These are phyloP conservation scores for Porites divaricata DNA, from an alignment of 92 coral and sea anemone species.

Conservation along the genomic window DNA sequence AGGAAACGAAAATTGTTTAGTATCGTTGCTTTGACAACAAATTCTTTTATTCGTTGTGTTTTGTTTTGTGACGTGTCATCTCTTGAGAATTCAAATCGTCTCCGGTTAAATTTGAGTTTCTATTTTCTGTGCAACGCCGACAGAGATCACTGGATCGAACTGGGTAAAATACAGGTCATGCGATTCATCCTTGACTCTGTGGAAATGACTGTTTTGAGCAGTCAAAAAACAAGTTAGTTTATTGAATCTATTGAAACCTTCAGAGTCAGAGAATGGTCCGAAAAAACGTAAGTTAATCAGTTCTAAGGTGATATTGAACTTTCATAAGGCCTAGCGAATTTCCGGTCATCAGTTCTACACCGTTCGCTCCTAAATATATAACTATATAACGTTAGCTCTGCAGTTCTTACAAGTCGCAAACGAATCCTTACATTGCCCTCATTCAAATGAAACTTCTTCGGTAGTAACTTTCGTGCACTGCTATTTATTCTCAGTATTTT, in stretches of 20 bases:
- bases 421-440: too few species aligned
- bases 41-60: neutral
- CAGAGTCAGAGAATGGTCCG: neutral
- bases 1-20: conserved; percentile 5
- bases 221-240: neutral
- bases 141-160: neutral
- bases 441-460: too few species aligned
- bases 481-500: too few species aligned
- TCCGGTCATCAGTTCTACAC: neutral
- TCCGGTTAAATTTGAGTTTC: neutral
- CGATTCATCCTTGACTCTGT: neutral
- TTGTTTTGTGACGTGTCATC: conserved; percentile 9
- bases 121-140: neutral
- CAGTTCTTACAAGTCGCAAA: too few species aligned
- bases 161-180: neutral
- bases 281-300: neutral
- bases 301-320: neutral
- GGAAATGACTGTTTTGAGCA: neutral
- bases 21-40: conserved; percentile 52
- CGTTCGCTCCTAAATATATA: too few species aligned
- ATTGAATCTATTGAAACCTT: neutral
- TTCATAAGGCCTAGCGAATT: neutral
- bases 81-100: neutral
- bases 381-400: too few species aligned
- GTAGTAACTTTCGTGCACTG: too few species aligned